Conservation (phyloP, 64 coral and sea anemone genomes). For the Astreopora myriophthalma region DNA sequence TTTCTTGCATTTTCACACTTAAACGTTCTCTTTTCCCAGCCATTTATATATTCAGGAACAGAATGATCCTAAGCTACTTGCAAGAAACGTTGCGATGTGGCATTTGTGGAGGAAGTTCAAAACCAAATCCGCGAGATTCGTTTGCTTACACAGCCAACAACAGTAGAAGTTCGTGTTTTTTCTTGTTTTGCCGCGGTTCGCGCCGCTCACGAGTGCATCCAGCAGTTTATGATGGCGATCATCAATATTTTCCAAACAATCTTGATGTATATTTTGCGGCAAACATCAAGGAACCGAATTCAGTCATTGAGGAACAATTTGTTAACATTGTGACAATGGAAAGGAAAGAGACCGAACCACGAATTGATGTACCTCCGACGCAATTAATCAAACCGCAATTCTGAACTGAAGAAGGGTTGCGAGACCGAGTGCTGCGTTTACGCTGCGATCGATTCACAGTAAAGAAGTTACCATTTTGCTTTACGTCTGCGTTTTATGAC, state of each 20-base stretch:
- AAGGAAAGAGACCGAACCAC: conserved; percentile 16
- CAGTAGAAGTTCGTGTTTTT: conserved; percentile 51
- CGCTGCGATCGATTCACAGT: background rate
- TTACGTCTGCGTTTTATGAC: background rate
- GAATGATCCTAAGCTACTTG: conserved; percentile 72
- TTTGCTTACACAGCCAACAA: conserved; percentile 37
- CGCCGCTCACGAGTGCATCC: conserved; percentile 69
- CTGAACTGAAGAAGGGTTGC: background rate
- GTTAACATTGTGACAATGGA: conserved; percentile 35
- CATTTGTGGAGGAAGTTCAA: background rate
- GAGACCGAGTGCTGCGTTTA: background rate
- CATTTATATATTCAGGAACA: conserved; percentile 91
- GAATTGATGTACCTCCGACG: background rate
- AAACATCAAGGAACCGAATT: conserved; percentile 39
- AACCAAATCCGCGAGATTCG: background rate
- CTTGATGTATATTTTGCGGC: conserved; percentile 75
- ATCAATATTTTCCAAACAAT: conserved; percentile 80
- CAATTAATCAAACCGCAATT: background rate
- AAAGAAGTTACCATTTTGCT: background rate
- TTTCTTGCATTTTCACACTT: conserved; percentile 74
- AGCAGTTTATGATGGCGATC: conserved; percentile 84
- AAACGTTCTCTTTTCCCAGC: conserved; percentile 82
- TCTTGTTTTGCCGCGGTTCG: conserved; percentile 47
- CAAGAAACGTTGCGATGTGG: conserved; percentile 74
- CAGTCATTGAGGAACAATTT: conserved; percentile 45